Evolutionary conservation across 2,113 vertebrate genomes (phyloP).

Genomic region (Antigone vipio): DNA sequence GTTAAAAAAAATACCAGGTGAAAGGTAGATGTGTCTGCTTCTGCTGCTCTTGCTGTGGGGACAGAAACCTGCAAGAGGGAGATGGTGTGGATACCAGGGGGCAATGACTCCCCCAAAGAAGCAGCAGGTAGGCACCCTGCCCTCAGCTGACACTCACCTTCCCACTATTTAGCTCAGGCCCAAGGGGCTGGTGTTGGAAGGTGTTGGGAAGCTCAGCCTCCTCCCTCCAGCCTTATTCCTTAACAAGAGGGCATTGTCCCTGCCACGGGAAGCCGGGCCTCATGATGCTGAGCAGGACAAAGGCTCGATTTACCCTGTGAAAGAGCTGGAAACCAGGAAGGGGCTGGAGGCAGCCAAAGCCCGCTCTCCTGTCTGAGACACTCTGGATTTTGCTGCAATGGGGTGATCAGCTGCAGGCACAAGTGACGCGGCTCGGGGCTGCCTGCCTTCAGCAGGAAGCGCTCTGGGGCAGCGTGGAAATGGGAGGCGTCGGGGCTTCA

Average conservation of each 20-base stretch:
- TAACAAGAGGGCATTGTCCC: constrained; percentile 30
- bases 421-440: not conserved
- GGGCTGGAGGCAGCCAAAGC: not conserved
- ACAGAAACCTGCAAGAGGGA: not conserved
- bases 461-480: not conserved
- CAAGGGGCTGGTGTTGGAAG: not conserved
- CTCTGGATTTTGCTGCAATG: not conserved
- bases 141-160: not conserved
- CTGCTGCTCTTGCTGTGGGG: not conserved
- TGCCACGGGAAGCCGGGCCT: not conserved
- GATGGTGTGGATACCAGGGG: not conserved
- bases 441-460: not conserved
- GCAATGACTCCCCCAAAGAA: not conserved
- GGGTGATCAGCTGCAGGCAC: not conserved
- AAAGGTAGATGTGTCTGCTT: not conserved
- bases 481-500: not conserved
- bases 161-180: not conserved
- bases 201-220: not conserved
- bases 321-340: constrained; percentile 11
- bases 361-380: not conserved
- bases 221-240: not conserved
- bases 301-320: constrained; percentile 4
- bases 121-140: not conserved
- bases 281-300: constrained; percentile 29
- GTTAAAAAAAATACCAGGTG: not conserved